Base-by-base conservation (phyloP, 2,113 vertebrate genomes). In the Tragulus kanchil region DNA sequence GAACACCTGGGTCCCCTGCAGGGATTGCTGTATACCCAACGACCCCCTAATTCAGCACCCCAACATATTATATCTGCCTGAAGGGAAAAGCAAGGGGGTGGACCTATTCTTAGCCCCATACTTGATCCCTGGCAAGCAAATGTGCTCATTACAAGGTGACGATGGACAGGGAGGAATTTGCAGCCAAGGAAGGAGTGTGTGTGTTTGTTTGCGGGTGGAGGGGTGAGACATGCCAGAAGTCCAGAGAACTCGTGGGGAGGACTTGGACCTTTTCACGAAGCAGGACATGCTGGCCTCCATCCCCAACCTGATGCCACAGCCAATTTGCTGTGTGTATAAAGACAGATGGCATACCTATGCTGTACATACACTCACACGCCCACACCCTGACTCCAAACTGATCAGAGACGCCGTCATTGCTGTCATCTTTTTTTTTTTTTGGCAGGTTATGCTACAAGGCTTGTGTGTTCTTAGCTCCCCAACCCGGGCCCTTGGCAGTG, bases 131-230 rank as follows among this genome's bases (percentile, higher is more conserved):
- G 83, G 93, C 91, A 91, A 95, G 92, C 92, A 87, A 94, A 71
- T 56, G 52, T 97, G 75, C 36, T 97, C 85, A 97, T 94, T 97
- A 87, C 87, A 45, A 97, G 69, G 90, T 94, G 96, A 90, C 2
- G 95, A 98, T 83, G 58, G 95, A 98, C 96, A 79, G 73, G n/a
- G 36, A 95, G 92, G 96, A 90, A 92, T 92, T 62, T 94, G 75
- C 50, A 92, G 86, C 89, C 79, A 92, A 95, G 88, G 42, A 95
- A 96, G 62, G 42, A 59, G 93, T 28, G 50, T 85, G 86, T 77
- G 50, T 93, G 50, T 93, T 50, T 94, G 92, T 93, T 86, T 81
- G 61, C 19, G 21, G 58, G n/a, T 69, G 11, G 62, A 93, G 78
- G 78, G 86, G 69, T 85, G 48, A 92, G 78, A 42, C 56, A 50